A percentile compares a stretch with the other conserved stretches of the same genome.
These are phyloP conservation scores for Tholera decimalis DNA, from an alignment of 2,888 invertebrate genomes.

Conservation along the genomic window DNA sequence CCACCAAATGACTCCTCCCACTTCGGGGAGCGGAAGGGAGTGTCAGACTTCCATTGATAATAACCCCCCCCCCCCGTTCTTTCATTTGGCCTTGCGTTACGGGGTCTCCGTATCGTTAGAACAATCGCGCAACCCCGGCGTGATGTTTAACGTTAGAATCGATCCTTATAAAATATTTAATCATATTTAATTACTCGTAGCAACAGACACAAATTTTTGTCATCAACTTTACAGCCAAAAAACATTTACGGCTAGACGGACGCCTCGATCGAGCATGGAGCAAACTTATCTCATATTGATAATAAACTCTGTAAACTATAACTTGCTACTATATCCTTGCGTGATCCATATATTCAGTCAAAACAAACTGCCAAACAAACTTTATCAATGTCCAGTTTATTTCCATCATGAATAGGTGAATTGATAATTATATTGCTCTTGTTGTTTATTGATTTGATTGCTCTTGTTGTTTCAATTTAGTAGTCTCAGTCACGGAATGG, in stretches of 20 bases:
- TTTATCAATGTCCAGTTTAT: constrained; percentile 24
- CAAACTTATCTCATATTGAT: background rate
- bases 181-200: background rate
- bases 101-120: too few species aligned
- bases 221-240: background rate
- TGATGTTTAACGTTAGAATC: too few species aligned
- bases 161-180: too few species aligned
- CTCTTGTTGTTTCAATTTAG: constrained; percentile 12
- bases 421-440: constrained; percentile 28
- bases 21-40: too few species aligned
- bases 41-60: too few species aligned
- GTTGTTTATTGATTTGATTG: constrained; percentile 17
- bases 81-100: too few species aligned
- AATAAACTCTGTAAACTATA: background rate
- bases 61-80: too few species aligned
- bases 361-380: constrained; percentile 28
- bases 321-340: background rate
- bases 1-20: too few species aligned
- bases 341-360: background rate
- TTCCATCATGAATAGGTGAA: constrained; percentile 18
- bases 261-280: background rate
- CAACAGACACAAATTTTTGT: background rate
- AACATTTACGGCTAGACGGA: background rate
- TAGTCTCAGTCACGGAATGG: constrained; percentile 12
- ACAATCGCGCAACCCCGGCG: too few species aligned